A percentile compares a stretch with the other conserved stretches of the same genome.
These are phyloP conservation scores for Conus ventricosus DNA, from an alignment of 1,140 invertebrate species.

Conservation along the genomic window DNA sequence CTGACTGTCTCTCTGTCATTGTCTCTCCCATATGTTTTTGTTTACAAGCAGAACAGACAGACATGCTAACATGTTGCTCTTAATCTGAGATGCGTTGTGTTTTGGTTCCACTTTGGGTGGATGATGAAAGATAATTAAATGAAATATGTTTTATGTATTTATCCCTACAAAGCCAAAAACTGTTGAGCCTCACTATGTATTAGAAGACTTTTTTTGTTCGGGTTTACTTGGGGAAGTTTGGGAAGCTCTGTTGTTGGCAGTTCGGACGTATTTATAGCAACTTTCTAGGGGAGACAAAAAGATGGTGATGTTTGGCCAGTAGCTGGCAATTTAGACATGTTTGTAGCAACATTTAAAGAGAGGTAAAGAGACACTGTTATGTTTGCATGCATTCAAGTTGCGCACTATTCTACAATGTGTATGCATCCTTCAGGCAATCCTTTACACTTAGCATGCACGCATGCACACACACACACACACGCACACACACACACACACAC, in stretches of 20 bases:
- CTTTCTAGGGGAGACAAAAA: background rate
- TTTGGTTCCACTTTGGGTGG: too few species aligned
- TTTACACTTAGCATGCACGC: background rate
- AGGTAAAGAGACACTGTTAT: background rate
- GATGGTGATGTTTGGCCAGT: background rate
- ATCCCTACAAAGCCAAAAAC: background rate
- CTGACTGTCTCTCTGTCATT: background rate
- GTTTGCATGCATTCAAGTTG: background rate
- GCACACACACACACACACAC: too few species aligned
- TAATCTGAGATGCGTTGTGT: too few species aligned
- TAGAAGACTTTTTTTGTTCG: too few species aligned
- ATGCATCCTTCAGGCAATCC: background rate
- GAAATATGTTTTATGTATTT: background rate
- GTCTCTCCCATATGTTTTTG: background rate
- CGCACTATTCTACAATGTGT: background rate
- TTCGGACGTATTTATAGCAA: too few species aligned
- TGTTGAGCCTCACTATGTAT: background rate
- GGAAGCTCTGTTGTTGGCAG: too few species aligned
- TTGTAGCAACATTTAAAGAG: background rate
- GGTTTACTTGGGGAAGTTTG: too few species aligned
- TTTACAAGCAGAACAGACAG: too few species aligned
- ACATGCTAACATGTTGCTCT: too few species aligned
- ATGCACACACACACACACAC: conserved; percentile 13
- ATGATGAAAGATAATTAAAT: background rate
- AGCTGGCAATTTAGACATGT: background rate